Conservation (phyloP, 2,888 invertebrate genomes). For the Pherbina coryleti region DNA sequence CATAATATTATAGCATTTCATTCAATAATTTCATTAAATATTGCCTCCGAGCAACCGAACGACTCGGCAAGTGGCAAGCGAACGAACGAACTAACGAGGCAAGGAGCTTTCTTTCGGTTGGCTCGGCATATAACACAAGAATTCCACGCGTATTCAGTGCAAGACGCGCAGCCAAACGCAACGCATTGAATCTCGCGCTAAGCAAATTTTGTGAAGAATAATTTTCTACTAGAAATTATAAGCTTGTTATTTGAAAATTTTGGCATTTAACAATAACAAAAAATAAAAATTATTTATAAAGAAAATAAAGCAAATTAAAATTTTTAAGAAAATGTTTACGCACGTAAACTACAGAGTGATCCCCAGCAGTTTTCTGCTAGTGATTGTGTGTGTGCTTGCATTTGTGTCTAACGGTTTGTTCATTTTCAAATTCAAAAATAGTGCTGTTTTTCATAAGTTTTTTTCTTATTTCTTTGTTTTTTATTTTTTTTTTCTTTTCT, state of each 20-base stretch:
- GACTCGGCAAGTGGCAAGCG: not conserved
- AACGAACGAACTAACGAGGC: not conserved
- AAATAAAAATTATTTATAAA: not conserved
- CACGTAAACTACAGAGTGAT: not conserved
- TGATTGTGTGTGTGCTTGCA: slow-evolving; percentile 15
- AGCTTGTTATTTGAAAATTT: not conserved
- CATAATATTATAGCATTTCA: slow-evolving; percentile 20
- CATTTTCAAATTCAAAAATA: not conserved
- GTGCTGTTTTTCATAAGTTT: not conserved
- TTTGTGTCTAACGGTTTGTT: slow-evolving; percentile 24
- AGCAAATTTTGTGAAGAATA: not conserved
- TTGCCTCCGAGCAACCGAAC: not conserved
- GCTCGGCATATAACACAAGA: not conserved
- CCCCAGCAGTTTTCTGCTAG: slow-evolving; percentile 9
- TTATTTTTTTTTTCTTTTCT: not conserved
- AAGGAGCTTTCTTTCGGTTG: not conserved
- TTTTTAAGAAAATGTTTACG: not conserved
- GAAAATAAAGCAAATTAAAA: not conserved
- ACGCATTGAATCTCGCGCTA: slow-evolving; percentile 32
- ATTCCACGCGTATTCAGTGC: slow-evolving; percentile 48
- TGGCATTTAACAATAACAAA: not conserved
- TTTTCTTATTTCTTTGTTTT: not conserved
- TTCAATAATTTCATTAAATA: slow-evolving; percentile 31
- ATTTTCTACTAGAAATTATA: not conserved
- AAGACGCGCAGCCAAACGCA: slow-evolving; percentile 52